Conservation (phyloP, 2,888 invertebrate species). For the Pammene aurita region DNA sequence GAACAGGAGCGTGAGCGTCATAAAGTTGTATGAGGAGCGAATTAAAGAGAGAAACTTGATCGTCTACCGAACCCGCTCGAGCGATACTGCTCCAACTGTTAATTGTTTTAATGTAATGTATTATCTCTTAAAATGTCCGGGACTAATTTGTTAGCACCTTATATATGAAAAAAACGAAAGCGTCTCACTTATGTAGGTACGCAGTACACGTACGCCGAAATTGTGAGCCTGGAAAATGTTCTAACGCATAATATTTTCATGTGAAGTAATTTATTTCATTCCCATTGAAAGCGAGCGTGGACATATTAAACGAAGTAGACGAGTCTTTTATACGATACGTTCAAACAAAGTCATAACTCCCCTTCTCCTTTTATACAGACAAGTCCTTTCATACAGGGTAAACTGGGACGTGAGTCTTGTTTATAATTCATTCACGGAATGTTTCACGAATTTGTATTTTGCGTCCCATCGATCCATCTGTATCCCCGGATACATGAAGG, state of each 20-base stretch:
- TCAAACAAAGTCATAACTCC: neutral
- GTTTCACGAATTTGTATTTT: slow-evolving; percentile 40
- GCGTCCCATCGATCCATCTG: slow-evolving; percentile 27
- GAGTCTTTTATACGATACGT: slow-evolving; percentile 41
- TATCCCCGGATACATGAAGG: slow-evolving; percentile 20
- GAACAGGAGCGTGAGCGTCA: no score
- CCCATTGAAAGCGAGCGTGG: slow-evolving; percentile 30
- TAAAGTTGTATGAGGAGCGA: no score
- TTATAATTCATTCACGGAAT: slow-evolving; percentile 61
- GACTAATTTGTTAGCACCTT: no score
- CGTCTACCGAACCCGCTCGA: no score
- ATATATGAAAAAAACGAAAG: neutral
- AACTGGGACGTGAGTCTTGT: slow-evolving; percentile 51
- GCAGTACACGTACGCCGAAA: slow-evolving; percentile 3
- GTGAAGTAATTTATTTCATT: slow-evolving; percentile 38
- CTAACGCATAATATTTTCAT: slow-evolving; percentile 34
- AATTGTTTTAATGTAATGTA: no score
- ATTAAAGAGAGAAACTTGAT: no score
- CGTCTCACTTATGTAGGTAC: neutral
- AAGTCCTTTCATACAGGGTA: neutral
- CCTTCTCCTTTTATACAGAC: no score
- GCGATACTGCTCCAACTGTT: no score
- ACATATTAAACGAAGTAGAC: slow-evolving; percentile 43
- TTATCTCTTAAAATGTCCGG: no score
- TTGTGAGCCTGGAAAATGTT: slow-evolving; percentile 7